A percentile compares a stretch with the other conserved stretches of the same genome.
These are phyloP conservation scores for Enteromius radiatus DNA, from an alignment of 2,797 vertebrate species.

Conservation along the genomic window DNA sequence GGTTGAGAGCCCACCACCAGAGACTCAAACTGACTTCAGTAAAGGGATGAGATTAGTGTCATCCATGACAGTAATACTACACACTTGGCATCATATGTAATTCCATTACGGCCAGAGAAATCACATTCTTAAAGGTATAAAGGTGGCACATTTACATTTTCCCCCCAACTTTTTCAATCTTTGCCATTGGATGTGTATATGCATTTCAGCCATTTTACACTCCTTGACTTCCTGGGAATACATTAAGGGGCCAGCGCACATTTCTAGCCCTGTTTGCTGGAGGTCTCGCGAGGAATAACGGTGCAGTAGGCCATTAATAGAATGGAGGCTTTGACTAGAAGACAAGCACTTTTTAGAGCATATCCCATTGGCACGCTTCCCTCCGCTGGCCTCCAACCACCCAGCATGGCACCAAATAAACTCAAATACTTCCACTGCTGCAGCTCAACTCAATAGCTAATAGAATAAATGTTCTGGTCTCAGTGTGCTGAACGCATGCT, in stretches of 20 bases:
- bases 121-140: not conserved
- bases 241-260: conserved; percentile 28
- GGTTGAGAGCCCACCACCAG: conserved; percentile 3
- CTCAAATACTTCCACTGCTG: conserved; percentile 22
- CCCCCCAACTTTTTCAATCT: not conserved
- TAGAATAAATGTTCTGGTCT: conserved; percentile 28
- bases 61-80: not conserved
- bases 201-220: not conserved
- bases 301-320: conserved; percentile 38
- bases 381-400: conserved; percentile 36
- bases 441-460: conserved; percentile 3
- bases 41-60: conserved; percentile 20
- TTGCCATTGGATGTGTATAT: not conserved
- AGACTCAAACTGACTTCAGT: not conserved
- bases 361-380: conserved; percentile 41
- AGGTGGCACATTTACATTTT: not conserved
- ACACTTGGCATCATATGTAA: not conserved
- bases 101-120: conserved; percentile 4
- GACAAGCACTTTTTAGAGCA: conserved; percentile 49
- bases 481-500: not conserved
- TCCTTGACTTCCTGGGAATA: not conserved
- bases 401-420: conserved; percentile 33
- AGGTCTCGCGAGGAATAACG: conserved; percentile 13
- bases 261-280: conserved; percentile 21
- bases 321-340: conserved; percentile 50